These are phyloP conservation scores for Elgaria multicarinata DNA, from an alignment of 2,113 vertebrate species.

Conservation along the genomic window DNA sequence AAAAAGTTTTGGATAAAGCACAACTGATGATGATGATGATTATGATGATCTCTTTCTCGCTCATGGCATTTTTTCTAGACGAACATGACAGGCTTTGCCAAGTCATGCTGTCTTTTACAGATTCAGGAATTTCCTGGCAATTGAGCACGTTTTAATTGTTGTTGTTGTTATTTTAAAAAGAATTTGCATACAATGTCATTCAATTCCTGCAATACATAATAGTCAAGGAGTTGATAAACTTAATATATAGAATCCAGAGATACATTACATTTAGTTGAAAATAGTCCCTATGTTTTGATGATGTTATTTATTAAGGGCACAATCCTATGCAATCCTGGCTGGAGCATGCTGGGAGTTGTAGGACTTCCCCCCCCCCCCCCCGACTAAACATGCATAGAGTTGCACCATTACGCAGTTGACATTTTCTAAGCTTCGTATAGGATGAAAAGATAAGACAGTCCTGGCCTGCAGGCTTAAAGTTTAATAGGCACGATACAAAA, in stretches of 20 bases:
- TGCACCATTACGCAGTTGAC: not conserved
- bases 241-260: not conserved
- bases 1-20: not conserved
- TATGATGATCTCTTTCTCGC: too few relatives aligned
- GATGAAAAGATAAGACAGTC: not conserved
- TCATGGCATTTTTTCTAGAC: too few relatives aligned
- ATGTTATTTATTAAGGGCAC: too few relatives aligned
- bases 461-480: not conserved
- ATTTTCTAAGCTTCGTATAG: not conserved
- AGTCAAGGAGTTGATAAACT: not conserved
- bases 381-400: too few relatives aligned
- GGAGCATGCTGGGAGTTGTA: too few relatives aligned
- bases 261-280: not conserved
- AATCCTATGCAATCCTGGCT: too few relatives aligned
- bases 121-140: too few relatives aligned
- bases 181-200: not conserved
- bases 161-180: not conserved
- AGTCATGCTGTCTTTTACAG: too few relatives aligned
- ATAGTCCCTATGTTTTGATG: not conserved
- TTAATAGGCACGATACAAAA: not conserved
- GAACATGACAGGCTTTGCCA: too few relatives aligned
- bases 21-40: too few relatives aligned
- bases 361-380: too few relatives aligned
- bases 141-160: too few relatives aligned
- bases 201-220: not conserved